Percentiles rank a stretch among this genome's conserved stretches.
phyloP scores from a whole-genome alignment of 2,113 vertebrate species.

The Cynoglossus semilaevis region DNA sequence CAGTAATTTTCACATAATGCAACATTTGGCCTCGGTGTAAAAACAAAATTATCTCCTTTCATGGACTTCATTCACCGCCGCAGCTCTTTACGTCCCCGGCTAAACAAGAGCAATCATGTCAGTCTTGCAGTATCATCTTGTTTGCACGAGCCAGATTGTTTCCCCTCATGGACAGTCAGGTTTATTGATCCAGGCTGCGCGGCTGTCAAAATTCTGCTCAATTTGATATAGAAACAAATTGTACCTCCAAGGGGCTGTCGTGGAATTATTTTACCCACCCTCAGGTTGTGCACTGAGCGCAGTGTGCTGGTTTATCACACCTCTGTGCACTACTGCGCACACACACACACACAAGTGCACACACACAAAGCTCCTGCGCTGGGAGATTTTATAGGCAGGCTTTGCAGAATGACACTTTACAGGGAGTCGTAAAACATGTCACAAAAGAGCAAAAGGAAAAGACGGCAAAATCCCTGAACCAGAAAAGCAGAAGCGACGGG shows the following conservation, averaged over 20 bases:
- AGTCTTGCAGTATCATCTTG: conserved; percentile 4
- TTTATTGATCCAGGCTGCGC: conserved; percentile 48
- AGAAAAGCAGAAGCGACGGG: conserved; percentile 41
- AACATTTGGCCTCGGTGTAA: neutral
- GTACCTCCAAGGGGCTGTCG: conserved; percentile 17
- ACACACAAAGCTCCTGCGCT: conserved; percentile 25
- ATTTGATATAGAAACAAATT: conserved; percentile 53
- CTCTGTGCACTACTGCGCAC: conserved; percentile 41
- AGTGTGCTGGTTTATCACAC: conserved; percentile 56
- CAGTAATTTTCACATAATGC: conserved; percentile 9
- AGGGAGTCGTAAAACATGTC: conserved; percentile 62
- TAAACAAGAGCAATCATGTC: conserved; percentile 38
- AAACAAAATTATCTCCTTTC: neutral
- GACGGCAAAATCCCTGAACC: conserved; percentile 55
- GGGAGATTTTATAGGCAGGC: conserved; percentile 44
- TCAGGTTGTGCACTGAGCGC: conserved; percentile 30
- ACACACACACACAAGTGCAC: conserved; percentile 6
- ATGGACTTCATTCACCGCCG: neutral
- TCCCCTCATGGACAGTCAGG: neutral
- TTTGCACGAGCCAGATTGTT: neutral
- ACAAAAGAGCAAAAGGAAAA: conserved; percentile 41
- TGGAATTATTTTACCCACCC: conserved; percentile 33
- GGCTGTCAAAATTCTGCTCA: conserved; percentile 41
- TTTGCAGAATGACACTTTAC: conserved; percentile 63
- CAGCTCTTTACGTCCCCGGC: conserved; percentile 1